Conservation (phyloP, 1,140 invertebrate species). For the Drosophila sp. region DNA sequence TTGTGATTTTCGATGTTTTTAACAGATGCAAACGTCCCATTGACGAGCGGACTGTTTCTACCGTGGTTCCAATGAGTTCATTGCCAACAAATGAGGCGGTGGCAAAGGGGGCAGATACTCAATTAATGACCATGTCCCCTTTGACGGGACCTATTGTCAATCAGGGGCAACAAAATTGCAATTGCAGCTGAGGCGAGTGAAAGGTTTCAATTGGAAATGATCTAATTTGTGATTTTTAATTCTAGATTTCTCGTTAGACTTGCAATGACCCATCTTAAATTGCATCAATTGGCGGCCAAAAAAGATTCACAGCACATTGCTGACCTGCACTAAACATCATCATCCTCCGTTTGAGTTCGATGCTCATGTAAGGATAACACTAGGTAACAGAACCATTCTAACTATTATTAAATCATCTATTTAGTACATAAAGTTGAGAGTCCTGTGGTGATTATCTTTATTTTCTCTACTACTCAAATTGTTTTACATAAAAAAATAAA, state of each 20-base stretch:
- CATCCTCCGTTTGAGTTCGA: neutral
- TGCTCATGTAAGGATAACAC: constrained; percentile 41
- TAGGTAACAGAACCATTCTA: too few species aligned
- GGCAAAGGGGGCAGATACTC: too few species aligned
- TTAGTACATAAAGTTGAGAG: too few species aligned
- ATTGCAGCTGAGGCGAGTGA: constrained; percentile 9
- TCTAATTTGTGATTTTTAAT: constrained; percentile 33
- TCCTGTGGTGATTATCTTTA: too few species aligned
- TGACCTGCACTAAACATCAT: too few species aligned
- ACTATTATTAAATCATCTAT: too few species aligned
- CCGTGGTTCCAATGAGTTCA: too few species aligned
- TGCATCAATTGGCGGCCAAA: constrained; percentile 59
- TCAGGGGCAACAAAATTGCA: constrained; percentile 38
- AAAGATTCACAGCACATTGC: too few species aligned
- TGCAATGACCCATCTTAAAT: constrained; percentile 21
- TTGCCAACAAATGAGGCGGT: too few species aligned
- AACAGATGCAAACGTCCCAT: neutral
- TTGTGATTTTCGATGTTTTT: constrained; percentile 51
- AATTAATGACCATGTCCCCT: constrained; percentile 29
- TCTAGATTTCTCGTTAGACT: constrained; percentile 16
- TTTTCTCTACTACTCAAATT: too few species aligned
- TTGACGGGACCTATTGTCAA: constrained; percentile 18
- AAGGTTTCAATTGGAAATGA: constrained; percentile 27
- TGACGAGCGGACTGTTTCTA: constrained; percentile 20
- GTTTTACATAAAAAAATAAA: too few species aligned